Conservation (phyloP, 2,113 vertebrate genomes). For the Bettongia penicillata region DNA sequence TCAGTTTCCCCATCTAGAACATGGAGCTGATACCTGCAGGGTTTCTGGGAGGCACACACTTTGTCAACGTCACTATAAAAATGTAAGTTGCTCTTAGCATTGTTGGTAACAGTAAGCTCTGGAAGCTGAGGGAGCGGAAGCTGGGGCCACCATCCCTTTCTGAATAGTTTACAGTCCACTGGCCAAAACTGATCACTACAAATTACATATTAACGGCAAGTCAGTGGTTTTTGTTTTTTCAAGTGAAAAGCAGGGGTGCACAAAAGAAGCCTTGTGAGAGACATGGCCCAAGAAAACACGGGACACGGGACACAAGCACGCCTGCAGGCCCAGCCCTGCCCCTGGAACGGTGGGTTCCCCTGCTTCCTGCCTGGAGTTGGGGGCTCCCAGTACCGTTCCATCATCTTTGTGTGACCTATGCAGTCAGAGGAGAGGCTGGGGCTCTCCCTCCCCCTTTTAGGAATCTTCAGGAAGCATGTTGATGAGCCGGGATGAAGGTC, state of each 20-base stretch:
- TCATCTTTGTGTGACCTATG: no score
- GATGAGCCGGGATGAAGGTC: not conserved
- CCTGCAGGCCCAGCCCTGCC: not conserved
- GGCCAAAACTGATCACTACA: not conserved
- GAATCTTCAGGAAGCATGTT: not conserved
- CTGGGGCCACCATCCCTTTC: not conserved
- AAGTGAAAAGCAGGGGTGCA: not conserved
- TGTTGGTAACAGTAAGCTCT: not conserved
- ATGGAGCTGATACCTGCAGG: not conserved
- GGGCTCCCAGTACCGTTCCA: no score
- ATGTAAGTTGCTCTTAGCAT: fast-evolving
- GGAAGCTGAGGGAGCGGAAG: not conserved
- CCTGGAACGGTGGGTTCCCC: no score
- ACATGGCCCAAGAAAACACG: not conserved
- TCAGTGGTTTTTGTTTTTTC: not conserved
- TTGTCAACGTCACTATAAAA: not conserved
- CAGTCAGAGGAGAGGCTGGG: no score
- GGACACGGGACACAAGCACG: not conserved
- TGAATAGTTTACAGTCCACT: not conserved
- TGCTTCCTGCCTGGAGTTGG: not conserved
- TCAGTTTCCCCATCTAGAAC: not conserved
- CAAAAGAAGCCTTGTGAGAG: not conserved
- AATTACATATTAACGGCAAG: not conserved
- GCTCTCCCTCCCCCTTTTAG: not conserved
- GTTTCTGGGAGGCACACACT: not conserved